Base-by-base conservation (phyloP, 2,888 invertebrate genomes). In the Aquatica leii region DNA sequence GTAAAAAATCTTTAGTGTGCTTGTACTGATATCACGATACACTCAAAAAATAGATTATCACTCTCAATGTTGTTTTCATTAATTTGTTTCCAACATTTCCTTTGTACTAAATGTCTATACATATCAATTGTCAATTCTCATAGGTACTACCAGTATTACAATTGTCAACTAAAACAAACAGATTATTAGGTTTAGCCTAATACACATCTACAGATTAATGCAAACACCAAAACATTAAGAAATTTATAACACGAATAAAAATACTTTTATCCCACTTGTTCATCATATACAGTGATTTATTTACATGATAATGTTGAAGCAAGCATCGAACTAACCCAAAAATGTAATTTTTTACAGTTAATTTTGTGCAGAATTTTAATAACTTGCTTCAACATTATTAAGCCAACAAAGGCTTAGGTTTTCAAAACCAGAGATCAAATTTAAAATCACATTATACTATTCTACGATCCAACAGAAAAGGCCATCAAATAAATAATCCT, bases 371-470 rank as follows among this genome's bases (percentile, higher is more conserved):
- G 41, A 9, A 8, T 14, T 17, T 14, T 43, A 14, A 8, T 15
- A 1, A 43, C 41, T 43, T 43, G 41, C 14, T 43, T 43, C 17
- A 43, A 8, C 41, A 43, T 43, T 43, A 43, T 17, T 14, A 14
- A 43, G 14, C 14, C 2, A 43, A 8, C 6, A 43, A 14, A 17
- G 41, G 41, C 41, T 14, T 43, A 17, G 41, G 5, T 6, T 31
- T 31, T 31, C 9, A 31, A 31, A 31, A 31, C 31, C 31, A 31
- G 41, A 43, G 41, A 43, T 43, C 41, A 43, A 43, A 43, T 43
- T 43, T 43, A 43, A 14, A 43, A 43, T 43, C 41, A 43, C 41
- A 43, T 43, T 43, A 31, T 9, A 31, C 9, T 31, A 43, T 17
- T 8, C 17, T 43, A 43, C 17, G 14, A 43, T 8, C 14, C n/a